Evolutionary conservation across 2,797 vertebrate species (phyloP).

Genomic region (Muscicapa striata): DNA sequence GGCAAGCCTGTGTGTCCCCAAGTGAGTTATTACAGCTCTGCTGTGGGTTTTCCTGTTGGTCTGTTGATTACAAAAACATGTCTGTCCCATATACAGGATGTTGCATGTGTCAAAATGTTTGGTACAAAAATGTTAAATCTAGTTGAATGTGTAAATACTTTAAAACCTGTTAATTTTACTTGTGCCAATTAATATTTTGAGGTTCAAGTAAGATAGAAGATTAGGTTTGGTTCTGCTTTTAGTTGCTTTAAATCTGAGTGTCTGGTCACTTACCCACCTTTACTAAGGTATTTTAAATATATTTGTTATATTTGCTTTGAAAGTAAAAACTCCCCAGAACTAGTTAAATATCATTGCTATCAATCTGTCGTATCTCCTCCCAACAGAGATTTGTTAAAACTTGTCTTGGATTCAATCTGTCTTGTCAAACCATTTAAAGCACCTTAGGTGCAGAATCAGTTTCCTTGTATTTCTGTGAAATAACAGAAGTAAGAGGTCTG

Average conservation of each 20-base stretch:
- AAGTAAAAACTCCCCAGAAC: background rate
- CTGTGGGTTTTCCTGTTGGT: background rate
- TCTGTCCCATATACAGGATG: background rate
- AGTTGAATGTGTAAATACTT: background rate
- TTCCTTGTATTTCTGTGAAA: background rate
- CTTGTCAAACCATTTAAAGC: background rate
- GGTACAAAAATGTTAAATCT: background rate
- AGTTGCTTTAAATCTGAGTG: background rate
- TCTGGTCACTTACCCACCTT: background rate
- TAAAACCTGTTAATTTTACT: background rate
- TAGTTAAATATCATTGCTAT: background rate
- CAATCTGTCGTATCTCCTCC: background rate
- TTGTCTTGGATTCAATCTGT: background rate
- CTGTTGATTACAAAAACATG: background rate
- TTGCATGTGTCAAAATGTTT: background rate
- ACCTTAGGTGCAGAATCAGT: background rate
- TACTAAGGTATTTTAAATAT: background rate
- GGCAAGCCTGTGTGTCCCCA: background rate
- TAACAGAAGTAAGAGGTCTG: background rate
- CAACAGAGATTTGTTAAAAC: slow-evolving; percentile 7
- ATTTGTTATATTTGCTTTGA: background rate
- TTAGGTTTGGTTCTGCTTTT: background rate
- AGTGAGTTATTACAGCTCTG: background rate
- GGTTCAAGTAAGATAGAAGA: background rate
- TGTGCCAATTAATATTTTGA: background rate